Conservation (phyloP, 2,113 vertebrate species). For the Tragelaphus strepsiceros region DNA sequence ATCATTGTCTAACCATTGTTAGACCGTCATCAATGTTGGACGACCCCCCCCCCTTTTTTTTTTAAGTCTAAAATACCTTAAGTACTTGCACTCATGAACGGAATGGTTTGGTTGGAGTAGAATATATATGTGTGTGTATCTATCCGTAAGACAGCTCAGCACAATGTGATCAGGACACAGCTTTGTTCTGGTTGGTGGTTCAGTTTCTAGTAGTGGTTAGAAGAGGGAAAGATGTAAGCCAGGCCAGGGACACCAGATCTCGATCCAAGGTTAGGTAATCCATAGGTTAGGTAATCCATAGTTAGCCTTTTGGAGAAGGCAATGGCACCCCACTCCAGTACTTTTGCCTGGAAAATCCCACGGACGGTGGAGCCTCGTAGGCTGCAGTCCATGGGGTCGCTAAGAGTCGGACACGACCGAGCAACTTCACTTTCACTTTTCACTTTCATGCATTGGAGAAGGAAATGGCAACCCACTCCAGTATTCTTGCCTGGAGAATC, state of each 20-base stretch:
- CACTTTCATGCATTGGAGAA: no score
- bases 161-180: neutral
- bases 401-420: no score
- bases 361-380: no score
- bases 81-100: rapidly evolving
- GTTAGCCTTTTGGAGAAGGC: no score
- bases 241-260: neutral
- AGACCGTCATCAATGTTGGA: neutral
- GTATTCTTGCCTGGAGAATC: no score
- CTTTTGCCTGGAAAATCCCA: no score
- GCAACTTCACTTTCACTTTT: no score
- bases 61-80: neutral
- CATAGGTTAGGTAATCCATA: neutral
- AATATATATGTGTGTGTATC: no score
- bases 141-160: neutral
- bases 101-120: neutral
- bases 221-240: neutral
- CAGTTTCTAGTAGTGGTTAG: neutral
- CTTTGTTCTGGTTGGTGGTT: no score
- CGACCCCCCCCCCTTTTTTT: neutral
- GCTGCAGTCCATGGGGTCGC: no score
- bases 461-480: no score
- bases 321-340: no score
- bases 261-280: neutral
- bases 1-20: neutral